Evolutionary conservation across 2,888 invertebrate genomes (phyloP), one percentile per base, ranked within the genome.

Genomic region (Arge pagana): DNA sequence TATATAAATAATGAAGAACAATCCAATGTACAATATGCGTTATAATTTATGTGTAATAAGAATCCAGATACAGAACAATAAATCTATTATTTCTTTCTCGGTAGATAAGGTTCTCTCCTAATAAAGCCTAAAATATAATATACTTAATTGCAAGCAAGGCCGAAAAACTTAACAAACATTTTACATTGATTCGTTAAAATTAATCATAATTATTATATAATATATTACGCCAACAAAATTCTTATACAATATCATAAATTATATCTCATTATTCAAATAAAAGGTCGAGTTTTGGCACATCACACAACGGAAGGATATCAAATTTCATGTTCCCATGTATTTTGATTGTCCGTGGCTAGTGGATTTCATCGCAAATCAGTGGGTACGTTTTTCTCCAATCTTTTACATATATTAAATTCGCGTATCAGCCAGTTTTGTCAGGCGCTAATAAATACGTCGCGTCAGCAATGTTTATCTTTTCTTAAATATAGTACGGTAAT

Each of bases 141-240:
- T 70, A 72, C 64, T 66, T 66, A 66, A 69, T 45, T 45, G 45
- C 71, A 75, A 76, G 75, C 73, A 73, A 74, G 69, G 71, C 72
- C 74, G 73, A 73, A 33, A 75, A 76, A 76, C 75, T 75, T 74
- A 76, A 76, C 76, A 76, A 76, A 74, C 72, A 71, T 74, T 74
- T 72, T 73, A 76, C 74, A 75, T 62, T 64, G 59, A 64, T 65
- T 62, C 50, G 54, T 65, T 63, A 64, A 67, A 64, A 67, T 56
- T 61, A 55, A 51, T 56, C 57, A 59, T 61, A 64, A 54, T 64
- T 64, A 35, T 56, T 41, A 54, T 53, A 49, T 51, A 54, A 56
- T 58, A 53, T 55, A 67, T 68, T 60, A 67, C 63, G 65, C 63
- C 64, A 70, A 70, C 70, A 67, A 66, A 67, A 65, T 64, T 62